Evolutionary conservation across 2,888 invertebrate species (phyloP).

Genomic region (Selenia dentaria): DNA sequence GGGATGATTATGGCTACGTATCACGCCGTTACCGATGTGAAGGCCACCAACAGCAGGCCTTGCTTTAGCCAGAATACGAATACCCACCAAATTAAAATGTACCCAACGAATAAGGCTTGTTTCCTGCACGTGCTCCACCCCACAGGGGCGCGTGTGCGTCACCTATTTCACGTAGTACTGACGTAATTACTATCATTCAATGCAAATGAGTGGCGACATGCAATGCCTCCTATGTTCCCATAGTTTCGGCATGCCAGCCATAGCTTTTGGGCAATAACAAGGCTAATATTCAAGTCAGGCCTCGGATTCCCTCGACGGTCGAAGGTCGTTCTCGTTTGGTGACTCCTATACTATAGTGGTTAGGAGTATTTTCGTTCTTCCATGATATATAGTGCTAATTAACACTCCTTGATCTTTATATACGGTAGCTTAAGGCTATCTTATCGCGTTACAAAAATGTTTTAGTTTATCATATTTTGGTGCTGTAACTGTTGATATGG

Average conservation of each 20-base stretch:
- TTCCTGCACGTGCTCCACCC: background rate
- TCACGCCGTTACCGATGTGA: too few species aligned
- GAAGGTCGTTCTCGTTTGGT: conserved; percentile 23
- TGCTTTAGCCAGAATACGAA: too few species aligned
- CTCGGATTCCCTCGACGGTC: conserved; percentile 19
- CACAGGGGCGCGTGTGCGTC: conserved; percentile 16
- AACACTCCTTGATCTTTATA: background rate
- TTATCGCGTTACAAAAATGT: too few species aligned
- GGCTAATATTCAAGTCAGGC: conserved; percentile 24
- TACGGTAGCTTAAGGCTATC: too few species aligned
- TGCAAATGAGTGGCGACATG: conserved; percentile 24
- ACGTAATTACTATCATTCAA: conserved; percentile 26
- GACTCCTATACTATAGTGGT: conserved; percentile 1
- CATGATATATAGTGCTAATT: background rate
- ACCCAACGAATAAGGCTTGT: too few species aligned
- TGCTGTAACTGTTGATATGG: too few species aligned
- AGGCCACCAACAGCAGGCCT: too few species aligned
- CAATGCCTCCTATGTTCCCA: conserved; percentile 26
- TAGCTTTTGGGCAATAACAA: conserved; percentile 21
- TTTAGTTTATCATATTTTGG: too few species aligned
- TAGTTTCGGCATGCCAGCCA: conserved; percentile 21
- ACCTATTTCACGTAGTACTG: conserved; percentile 20
- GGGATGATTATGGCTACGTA: too few species aligned
- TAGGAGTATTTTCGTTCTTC: conserved; percentile 17
- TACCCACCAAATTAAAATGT: too few species aligned